Percentiles rank a stretch among this genome's conserved stretches.
Evolutionary conservation across 92 coral and sea anemone species (phyloP).

Genomic region (Virgularia gustaviana): DNA sequence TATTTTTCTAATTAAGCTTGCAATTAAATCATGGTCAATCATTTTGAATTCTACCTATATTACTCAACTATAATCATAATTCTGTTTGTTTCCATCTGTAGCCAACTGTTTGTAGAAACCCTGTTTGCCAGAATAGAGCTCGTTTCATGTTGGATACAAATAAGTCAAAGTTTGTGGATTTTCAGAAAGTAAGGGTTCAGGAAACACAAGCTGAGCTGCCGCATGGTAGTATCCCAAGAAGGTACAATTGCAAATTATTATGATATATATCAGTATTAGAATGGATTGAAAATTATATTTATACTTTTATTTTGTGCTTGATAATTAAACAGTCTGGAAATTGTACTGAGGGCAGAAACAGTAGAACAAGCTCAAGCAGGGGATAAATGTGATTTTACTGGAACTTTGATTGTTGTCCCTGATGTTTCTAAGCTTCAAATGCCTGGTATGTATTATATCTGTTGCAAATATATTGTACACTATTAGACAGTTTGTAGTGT

Average conservation of each 20-base stretch:
- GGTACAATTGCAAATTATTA: conserved; percentile 51
- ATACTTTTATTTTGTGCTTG: conserved; percentile 1
- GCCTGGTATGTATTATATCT: conserved; percentile 71
- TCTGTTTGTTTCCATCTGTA: conserved; percentile 46
- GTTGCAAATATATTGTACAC: too few relatives aligned
- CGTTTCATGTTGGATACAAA: conserved; percentile 91
- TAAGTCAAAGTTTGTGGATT: conserved; percentile 93
- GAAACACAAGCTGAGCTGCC: conserved; percentile 98
- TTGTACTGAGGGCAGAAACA: conserved; percentile 90
- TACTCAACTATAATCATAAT: too few relatives aligned
- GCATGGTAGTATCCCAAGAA: conserved; percentile 94
- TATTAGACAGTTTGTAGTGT: too few relatives aligned
- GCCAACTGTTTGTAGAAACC: conserved; percentile 97
- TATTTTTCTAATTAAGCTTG: neutral
- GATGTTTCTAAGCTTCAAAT: conserved; percentile 90
- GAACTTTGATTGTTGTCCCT: conserved; percentile 92
- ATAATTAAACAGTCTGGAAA: conserved; percentile 92
- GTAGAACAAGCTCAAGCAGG: conserved; percentile 99
- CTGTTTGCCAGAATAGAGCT: conserved; percentile 93
- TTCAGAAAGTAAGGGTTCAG: conserved; percentile 95
- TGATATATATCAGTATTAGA: neutral
- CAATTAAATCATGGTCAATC: neutral
- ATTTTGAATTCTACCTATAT: neutral
- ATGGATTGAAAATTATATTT: neutral
- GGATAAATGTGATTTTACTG: conserved; percentile 96